Conservation (phyloP, 2,113 vertebrate species). For the Reinhardtius hippoglossoides region DNA sequence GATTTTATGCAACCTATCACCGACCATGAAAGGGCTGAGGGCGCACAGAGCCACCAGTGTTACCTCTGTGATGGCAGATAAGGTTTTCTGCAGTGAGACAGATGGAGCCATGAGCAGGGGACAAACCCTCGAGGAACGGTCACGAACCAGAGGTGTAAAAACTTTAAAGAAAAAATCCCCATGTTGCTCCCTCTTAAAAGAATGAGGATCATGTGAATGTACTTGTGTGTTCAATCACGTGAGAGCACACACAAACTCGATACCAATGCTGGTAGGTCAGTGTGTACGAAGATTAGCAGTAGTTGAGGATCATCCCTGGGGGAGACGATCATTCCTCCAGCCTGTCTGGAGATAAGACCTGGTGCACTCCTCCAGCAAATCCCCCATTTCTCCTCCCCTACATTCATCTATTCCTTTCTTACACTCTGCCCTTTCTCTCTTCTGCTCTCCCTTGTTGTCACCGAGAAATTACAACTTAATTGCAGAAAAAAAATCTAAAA, state of each 20-base stretch:
- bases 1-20: slow-evolving; percentile 1
- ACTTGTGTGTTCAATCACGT: slow-evolving; percentile 24
- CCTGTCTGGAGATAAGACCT: slow-evolving; percentile 68
- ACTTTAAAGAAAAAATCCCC: slow-evolving; percentile 21
- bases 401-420: slow-evolving; percentile 9
- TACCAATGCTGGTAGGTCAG: slow-evolving; percentile 7
- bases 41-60: slow-evolving; percentile 25
- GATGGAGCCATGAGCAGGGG: slow-evolving; percentile 15
- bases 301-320: slow-evolving; percentile 40
- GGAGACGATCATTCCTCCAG: slow-evolving; percentile 36
- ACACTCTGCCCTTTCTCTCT: slow-evolving; percentile 6
- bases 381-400: slow-evolving; percentile 13
- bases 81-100: slow-evolving; percentile 14
- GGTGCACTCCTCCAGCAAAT: slow-evolving; percentile 33
- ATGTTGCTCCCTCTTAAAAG: slow-evolving; percentile 3
- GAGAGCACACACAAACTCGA: slow-evolving; percentile 26
- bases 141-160: slow-evolving; percentile 22
- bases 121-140: slow-evolving; percentile 41
- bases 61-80: slow-evolving; percentile 56
- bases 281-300: slow-evolving; percentile 34
- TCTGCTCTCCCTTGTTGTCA: background rate
- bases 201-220: slow-evolving; percentile 35
- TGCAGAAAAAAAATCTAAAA: too few species aligned
- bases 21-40: slow-evolving; percentile 3
- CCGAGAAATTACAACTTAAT: background rate